Base-by-base conservation (phyloP, 2,113 vertebrate species). In the Scortum barcoo region DNA sequence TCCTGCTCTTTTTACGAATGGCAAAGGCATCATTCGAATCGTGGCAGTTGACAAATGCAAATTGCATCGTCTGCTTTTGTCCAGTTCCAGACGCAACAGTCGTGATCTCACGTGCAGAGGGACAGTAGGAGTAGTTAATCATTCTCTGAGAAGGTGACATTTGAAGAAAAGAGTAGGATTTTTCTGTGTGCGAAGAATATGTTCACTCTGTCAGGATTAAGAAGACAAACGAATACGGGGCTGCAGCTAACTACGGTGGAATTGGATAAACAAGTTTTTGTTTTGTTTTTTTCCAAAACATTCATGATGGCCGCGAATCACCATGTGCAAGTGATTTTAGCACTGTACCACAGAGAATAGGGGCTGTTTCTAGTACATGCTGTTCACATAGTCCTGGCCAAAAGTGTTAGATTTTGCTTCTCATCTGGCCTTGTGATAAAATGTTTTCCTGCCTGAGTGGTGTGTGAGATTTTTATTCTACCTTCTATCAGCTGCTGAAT, bases 271-370 rank as follows among this genome's bases (percentile, higher is more conserved):
- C 24, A 2, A 7, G n/a, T n/a, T n/a, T n/a, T n/a, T 20, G 13
- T 33, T 14, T n/a, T 62, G n/a, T 44, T 33, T 17, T 26, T 54
- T 42, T 46, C 38, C 5, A 19, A 57, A 66, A 22, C 40, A 30
- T 65, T 66, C 5, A 38, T 7, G 14, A 36, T 30, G 40, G 42
- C 24, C 4, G 9, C 50, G 58, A 72, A 30, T 22, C 24, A 33
- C 68, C 68, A 78, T 36, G 81, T 68, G 69, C 61, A 67, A 68
- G n/a, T 69, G 46, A 46, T 84, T 84, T 78, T 54, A 60, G 51
- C 9, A 7, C 14, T 38, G 36, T 36, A 13, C 17, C 22, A 4
- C 53, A 84, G 53, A 78, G 69, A 42, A 36, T 22, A 48, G 26
- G 33, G 61, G 26, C 9, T 51, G 63, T 46, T 73, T 74, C 26